A percentile compares a stretch with the other conserved stretches of the same genome.
Conservation (phyloP, 2,797 vertebrate species). For the Sebastes hubbsi region DNA sequence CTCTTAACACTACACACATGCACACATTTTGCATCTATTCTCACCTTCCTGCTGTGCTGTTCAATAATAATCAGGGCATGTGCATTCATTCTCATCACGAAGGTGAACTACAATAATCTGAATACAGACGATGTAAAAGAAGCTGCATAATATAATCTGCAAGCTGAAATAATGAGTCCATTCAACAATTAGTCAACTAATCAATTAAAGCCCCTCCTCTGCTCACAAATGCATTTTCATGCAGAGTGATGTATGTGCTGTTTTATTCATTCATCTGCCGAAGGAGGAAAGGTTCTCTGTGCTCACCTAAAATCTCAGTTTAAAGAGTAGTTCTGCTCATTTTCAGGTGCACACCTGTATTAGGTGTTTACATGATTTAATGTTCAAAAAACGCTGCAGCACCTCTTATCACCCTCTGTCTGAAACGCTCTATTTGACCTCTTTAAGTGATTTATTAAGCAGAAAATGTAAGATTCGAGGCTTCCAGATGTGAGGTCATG, state of each 20-base stretch:
- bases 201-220: not conserved
- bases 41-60: conserved; percentile 1
- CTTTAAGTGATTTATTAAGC: not conserved
- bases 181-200: not conserved
- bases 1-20: not conserved
- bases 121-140: not conserved
- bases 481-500: not conserved
- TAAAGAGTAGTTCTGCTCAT: too few species aligned
- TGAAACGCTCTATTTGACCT: too few species aligned
- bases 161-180: not conserved
- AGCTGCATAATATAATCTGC: not conserved
- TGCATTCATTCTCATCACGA: not conserved
- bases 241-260: not conserved
- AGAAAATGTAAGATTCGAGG: not conserved
- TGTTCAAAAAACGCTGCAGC: too few species aligned
- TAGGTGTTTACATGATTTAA: too few species aligned
- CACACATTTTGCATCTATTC: not conserved
- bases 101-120: not conserved
- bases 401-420: too few species aligned
- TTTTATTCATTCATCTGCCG: not conserved
- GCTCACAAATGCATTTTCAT: not conserved
- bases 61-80: not conserved
- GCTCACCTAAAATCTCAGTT: not conserved
- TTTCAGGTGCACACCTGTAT: too few species aligned
- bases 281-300: not conserved